Conservation (phyloP, 2,888 invertebrate species). For the Thymelicus lineola region DNA sequence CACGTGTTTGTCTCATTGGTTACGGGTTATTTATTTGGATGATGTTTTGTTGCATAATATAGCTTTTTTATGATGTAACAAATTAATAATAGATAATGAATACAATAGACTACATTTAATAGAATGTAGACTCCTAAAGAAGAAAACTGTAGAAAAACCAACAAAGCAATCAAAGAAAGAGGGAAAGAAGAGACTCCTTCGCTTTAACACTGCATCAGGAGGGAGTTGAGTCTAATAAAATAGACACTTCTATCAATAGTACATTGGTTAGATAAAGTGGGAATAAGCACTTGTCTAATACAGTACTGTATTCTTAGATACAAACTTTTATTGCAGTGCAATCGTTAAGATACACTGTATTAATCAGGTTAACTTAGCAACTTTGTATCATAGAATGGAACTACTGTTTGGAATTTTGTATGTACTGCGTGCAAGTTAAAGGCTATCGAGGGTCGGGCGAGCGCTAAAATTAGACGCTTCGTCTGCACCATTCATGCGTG, state of each 20-base stretch:
- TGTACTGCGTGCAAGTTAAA: conserved; percentile 39
- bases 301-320: too few species aligned
- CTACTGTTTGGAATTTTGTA: neutral
- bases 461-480: conserved; percentile 65
- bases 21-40: neutral
- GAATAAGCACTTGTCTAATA: neutral
- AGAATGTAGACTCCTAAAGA: too few species aligned
- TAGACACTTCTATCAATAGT: too few species aligned
- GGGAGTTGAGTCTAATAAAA: too few species aligned
- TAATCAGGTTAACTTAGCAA: neutral
- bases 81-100: neutral
- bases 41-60: too few species aligned
- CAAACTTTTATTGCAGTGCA: neutral
- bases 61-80: neutral
- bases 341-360: neutral
- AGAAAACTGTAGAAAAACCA: too few species aligned
- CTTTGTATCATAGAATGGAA: conserved; percentile 13
- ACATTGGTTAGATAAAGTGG: too few species aligned
- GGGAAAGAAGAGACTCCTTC: too few species aligned
- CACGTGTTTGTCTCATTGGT: conserved; percentile 1
- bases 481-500: conserved; percentile 58
- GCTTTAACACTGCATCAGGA: too few species aligned
- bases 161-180: too few species aligned
- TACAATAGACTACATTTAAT: too few species aligned
- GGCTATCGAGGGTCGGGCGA: conserved; percentile 63